These are phyloP conservation scores for Thamnophis elegans DNA, from an alignment of 2,797 vertebrate genomes.

Conservation along the genomic window DNA sequence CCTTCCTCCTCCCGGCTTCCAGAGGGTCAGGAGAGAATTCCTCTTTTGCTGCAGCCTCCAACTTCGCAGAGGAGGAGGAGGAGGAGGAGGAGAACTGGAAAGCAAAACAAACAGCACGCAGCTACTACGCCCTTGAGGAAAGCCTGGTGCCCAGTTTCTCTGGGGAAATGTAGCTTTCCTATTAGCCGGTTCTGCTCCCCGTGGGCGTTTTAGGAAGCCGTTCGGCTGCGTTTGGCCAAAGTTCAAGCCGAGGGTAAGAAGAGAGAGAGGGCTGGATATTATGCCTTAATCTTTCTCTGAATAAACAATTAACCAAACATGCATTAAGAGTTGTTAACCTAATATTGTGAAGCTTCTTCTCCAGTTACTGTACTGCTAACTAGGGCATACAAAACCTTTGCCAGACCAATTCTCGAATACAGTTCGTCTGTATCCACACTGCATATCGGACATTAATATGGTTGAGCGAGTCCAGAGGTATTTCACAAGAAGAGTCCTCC, in stretches of 20 bases:
- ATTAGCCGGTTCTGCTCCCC: background rate
- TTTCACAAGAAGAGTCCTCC: no score
- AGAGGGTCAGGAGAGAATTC: background rate
- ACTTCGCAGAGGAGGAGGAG: background rate
- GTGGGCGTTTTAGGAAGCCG: background rate
- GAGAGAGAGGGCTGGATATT: background rate
- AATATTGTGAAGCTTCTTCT: no score
- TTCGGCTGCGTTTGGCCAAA: background rate
- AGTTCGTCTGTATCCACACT: no score
- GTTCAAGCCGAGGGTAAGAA: background rate
- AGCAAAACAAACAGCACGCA: conserved; percentile 21
- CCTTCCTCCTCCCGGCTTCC: background rate
- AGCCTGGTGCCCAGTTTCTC: accelerated
- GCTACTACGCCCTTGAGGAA: background rate
- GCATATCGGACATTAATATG: no score
- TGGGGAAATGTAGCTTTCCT: background rate
- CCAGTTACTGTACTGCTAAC: no score
- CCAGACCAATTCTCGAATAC: no score
- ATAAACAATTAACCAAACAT: no score
- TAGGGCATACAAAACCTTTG: no score
- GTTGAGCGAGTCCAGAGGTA: no score
- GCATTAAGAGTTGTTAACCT: no score
- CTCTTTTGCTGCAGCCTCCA: conserved; percentile 17
- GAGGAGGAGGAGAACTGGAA: background rate
- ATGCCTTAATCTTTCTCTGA: background rate